A percentile compares a stretch with the other conserved stretches of the same genome.
These are phyloP conservation scores for Serripes groenlandicus DNA, from an alignment of 2,888 invertebrate genomes.

Conservation along the genomic window DNA sequence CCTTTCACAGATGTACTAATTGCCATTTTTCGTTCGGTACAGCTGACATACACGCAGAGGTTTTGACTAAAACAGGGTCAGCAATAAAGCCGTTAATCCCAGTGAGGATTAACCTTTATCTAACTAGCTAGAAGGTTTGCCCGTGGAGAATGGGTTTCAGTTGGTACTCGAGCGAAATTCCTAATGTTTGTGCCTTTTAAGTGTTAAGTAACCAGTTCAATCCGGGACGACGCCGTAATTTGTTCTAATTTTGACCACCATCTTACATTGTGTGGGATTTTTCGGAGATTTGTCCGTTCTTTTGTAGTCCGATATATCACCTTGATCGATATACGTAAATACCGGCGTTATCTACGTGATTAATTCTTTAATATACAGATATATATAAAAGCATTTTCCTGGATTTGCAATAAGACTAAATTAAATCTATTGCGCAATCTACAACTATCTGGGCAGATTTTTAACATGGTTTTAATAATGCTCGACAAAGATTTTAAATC, in stretches of 20 bases:
- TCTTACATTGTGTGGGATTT: slow-evolving; percentile 10
- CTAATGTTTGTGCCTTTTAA: slow-evolving; percentile 25
- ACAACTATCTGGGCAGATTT: slow-evolving; percentile 6
- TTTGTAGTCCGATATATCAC: slow-evolving; percentile 8
- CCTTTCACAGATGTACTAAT: too few relatives aligned
- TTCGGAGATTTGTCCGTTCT: slow-evolving; percentile 21
- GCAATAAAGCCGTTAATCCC: slow-evolving; percentile 32
- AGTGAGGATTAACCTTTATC: slow-evolving; percentile 36
- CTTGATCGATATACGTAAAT: slow-evolving; percentile 3
- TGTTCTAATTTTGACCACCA: slow-evolving; percentile 13
- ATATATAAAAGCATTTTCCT: slow-evolving; percentile 57
- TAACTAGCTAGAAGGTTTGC: slow-evolving; percentile 18
- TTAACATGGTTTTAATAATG: slow-evolving; percentile 27
- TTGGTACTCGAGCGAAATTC: slow-evolving; percentile 14
- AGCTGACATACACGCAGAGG: too few relatives aligned
- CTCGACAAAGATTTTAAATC: slow-evolving; percentile 28
- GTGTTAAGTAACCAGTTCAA: slow-evolving; percentile 17
- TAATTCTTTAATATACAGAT: slow-evolving; percentile 53
- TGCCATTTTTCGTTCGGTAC: too few relatives aligned
- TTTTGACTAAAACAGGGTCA: slow-evolving; percentile 26
- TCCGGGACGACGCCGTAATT: not conserved
- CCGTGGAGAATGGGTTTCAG: not conserved
- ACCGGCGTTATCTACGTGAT: slow-evolving; percentile 52
- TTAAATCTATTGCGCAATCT: slow-evolving; percentile 8
- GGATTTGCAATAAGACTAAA: slow-evolving; percentile 51